These are phyloP conservation scores for Drosophila hydei DNA, from an alignment of 1,140 invertebrate genomes.

Conservation along the genomic window DNA sequence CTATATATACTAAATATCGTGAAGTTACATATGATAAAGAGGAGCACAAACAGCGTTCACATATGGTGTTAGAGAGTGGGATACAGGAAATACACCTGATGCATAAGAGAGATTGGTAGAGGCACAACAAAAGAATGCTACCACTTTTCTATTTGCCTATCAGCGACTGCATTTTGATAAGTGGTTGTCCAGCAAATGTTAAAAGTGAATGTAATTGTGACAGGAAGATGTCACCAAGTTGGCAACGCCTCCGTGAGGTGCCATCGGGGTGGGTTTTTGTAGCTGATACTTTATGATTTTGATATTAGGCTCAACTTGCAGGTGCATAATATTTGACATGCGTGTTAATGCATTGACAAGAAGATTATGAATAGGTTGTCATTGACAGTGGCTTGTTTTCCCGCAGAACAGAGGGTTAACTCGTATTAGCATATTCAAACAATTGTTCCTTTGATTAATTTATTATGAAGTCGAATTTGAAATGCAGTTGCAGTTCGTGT, in stretches of 20 bases:
- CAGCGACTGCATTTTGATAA: neutral
- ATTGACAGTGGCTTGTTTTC: neutral
- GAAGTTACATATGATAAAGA: too few relatives aligned
- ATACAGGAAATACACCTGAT: too few relatives aligned
- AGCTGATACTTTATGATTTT: neutral
- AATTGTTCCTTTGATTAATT: neutral
- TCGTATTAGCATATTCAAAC: neutral
- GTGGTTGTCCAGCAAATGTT: neutral
- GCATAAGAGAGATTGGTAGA: too few relatives aligned
- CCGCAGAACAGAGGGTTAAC: neutral
- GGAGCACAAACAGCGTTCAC: too few relatives aligned
- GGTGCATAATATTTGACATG: neutral
- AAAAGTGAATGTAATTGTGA: neutral
- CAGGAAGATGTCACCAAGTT: too few relatives aligned
- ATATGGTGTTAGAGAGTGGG: too few relatives aligned
- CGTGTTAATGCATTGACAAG: neutral
- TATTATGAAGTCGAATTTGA: neutral
- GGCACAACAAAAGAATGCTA: too few relatives aligned
- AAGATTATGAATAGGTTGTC: neutral
- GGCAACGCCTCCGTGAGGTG: too few relatives aligned
- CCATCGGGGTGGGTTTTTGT: neutral
- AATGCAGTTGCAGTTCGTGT: neutral
- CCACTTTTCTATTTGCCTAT: too few relatives aligned
- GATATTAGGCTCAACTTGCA: neutral
- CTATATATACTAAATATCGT: too few relatives aligned